Percentiles rank a stretch among this genome's conserved stretches.
Conservation (phyloP, 2,888 invertebrate genomes). For the Thereva nobilitata region DNA sequence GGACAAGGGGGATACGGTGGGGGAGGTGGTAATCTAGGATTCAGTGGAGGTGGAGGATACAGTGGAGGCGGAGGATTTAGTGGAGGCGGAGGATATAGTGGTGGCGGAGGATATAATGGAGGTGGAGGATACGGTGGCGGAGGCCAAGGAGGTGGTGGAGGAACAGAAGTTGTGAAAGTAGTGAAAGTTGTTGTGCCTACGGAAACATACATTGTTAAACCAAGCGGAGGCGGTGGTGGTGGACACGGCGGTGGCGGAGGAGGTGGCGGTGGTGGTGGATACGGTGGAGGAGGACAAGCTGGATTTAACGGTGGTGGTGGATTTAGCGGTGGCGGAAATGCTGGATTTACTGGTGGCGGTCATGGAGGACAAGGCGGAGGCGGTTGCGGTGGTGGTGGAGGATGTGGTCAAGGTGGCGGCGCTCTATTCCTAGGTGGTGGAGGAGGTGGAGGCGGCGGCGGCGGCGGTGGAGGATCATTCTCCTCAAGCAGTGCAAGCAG, state of each 20-base stretch:
- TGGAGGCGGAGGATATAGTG: constrained; percentile 29
- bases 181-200: constrained; percentile 12
- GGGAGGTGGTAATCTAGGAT: constrained; percentile 11
- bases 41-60: constrained; percentile 26
- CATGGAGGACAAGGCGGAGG: constrained; percentile 28
- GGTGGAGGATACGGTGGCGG: constrained; percentile 21
- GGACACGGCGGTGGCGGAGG: constrained; percentile 23
- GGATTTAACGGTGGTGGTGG: constrained; percentile 14
- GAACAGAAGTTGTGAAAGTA: constrained; percentile 11
- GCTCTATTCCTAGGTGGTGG: background rate
- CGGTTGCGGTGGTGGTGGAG: constrained; percentile 34
- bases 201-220: no score
- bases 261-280: constrained; percentile 15
- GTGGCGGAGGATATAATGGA: constrained; percentile 29
- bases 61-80: constrained; percentile 25
- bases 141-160: constrained; percentile 22
- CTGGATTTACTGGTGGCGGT: constrained; percentile 32
- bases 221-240: constrained; percentile 34
- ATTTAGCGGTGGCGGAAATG: constrained; percentile 8
- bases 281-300: constrained; percentile 26
- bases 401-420: constrained; percentile 27
- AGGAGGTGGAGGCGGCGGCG: constrained; percentile 6
- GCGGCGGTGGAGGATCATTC: constrained; percentile 8
- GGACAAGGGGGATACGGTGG: constrained; percentile 24
- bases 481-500: constrained; percentile 13